Evolutionary conservation across 2,888 invertebrate species (phyloP).

Genomic region (Diarsia mendica): DNA sequence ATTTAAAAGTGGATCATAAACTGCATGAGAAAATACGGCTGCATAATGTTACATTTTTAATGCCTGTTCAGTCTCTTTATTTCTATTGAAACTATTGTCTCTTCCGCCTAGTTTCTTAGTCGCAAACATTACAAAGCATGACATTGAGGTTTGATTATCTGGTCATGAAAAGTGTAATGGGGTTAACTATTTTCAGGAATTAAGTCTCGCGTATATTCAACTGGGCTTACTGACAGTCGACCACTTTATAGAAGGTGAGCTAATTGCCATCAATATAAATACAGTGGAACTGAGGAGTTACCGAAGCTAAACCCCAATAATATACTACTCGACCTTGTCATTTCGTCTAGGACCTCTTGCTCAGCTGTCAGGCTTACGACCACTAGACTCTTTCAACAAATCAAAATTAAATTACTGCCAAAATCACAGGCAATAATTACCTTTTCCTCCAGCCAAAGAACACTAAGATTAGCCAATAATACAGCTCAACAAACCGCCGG

Average conservation of each 20-base stretch:
- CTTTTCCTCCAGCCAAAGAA: not conserved
- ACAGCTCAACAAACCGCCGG: conserved; percentile 12
- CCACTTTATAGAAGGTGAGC: too few relatives aligned
- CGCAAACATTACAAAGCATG: not conserved
- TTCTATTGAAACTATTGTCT: not conserved
- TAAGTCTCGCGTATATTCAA: too few relatives aligned
- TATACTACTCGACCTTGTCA: too few relatives aligned
- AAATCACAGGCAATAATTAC: not conserved
- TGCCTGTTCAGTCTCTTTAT: not conserved
- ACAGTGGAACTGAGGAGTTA: too few relatives aligned
- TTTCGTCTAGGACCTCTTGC: not conserved
- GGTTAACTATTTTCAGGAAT: too few relatives aligned
- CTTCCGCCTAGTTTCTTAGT: not conserved
- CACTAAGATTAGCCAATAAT: conserved; percentile 17
- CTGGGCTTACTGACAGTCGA: too few relatives aligned
- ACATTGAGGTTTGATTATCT: not conserved
- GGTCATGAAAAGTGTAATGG: not conserved
- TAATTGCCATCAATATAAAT: too few relatives aligned
- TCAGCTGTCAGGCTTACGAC: not conserved
- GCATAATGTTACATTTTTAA: conserved; percentile 9
- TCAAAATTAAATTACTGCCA: not conserved
- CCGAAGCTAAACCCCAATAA: too few relatives aligned
- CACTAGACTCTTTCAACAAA: not conserved
- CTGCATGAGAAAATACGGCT: not conserved
- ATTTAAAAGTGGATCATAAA: conserved; percentile 22